Percentiles rank a stretch among this genome's conserved stretches.
These are phyloP conservation scores for Scaptomyza hsui DNA, from an alignment of 1,140 invertebrate genomes.

Conservation along the genomic window DNA sequence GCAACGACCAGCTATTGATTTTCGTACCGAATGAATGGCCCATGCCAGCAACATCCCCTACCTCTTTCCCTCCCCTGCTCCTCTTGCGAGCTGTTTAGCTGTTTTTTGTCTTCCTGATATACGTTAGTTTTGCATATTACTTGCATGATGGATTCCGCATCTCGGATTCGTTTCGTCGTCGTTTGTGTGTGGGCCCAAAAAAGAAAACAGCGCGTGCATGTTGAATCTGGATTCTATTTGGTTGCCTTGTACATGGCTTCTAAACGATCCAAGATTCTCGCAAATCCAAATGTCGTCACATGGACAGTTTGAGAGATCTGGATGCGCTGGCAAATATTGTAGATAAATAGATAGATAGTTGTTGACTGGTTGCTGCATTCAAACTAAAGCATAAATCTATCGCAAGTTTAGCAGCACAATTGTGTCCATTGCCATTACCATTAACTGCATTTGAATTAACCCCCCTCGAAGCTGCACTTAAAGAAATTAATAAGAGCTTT, in stretches of 20 bases:
- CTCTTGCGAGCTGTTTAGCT: conserved; percentile 10
- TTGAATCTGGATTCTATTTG: neutral
- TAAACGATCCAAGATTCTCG: conserved; percentile 14
- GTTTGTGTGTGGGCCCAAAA: conserved; percentile 68
- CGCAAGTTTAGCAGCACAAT: conserved; percentile 20
- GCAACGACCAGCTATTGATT: conserved; percentile 62
- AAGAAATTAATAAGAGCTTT: neutral
- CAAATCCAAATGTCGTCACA: conserved; percentile 51
- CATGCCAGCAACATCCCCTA: conserved; percentile 9
- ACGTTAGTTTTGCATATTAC: conserved; percentile 75
- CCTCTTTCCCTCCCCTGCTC: neutral
- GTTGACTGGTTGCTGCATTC: conserved; percentile 12
- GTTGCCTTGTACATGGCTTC: neutral
- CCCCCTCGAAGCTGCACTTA: neutral
- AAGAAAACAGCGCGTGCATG: conserved; percentile 43
- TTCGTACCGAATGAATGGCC: conserved; percentile 60
- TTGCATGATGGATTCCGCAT: conserved; percentile 74
- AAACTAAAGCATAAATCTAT: conserved; percentile 40
- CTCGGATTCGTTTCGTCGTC: conserved; percentile 59
- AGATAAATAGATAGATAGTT: conserved; percentile 2
- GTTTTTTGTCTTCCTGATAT: conserved; percentile 9
- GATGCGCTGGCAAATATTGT: conserved; percentile 52
- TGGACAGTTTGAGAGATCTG: conserved; percentile 38
- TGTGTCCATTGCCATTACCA: conserved; percentile 57
- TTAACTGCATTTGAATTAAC: conserved; percentile 46